Evolutionary conservation across 2,888 invertebrate species (phyloP), one percentile per base, ranked within the genome.

Genomic region (Hipparchia semele): DNA sequence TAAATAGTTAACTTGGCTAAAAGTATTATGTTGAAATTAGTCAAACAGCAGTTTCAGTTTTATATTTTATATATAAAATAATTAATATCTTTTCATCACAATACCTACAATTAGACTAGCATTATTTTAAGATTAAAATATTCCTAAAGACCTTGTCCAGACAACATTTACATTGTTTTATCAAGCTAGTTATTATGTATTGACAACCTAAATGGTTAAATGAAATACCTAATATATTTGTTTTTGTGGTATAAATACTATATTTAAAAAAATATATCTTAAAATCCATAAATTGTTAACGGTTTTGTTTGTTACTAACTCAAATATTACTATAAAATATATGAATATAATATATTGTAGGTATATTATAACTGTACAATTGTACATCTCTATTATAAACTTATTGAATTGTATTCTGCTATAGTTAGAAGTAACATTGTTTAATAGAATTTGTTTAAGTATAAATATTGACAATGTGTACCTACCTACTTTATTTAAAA

Each of bases 161-260:
- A 75, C 61, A 73, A 73, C 56, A 64, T 68, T 74, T 62, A 71
- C 67, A 60, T 73, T 70, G 45, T 72, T 76, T 72, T 70, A 70
- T 73, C 64, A 70, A 59, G 67, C 23, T 76, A 73, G 67, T 67
- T 79, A 73, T 61, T 60, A 45, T 53, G n/a, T 76, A 39, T 73
- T 79, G 72, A 79, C 82, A 83, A 84, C 81, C 82, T 84, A 79
- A 84, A 83, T 83, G 82, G 79, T 83, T 80, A 73, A 76, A 69
- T 71, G 69, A 54, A 68, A 68, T 62, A 46, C 61, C 8, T 53
- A 66, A 61, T 60, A 51, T 80, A 82, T 83, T 83, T 80, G 74
- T 73, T 74, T 77, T 73, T 77, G 75, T 73, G 70, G 74, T 74
- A 70, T 62, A 74, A 75, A 58, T 69, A 51, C 71, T 69, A 54